phyloP scores from a whole-genome alignment of 2,797 vertebrate genomes.

The Leptoclinus maculatus region DNA sequence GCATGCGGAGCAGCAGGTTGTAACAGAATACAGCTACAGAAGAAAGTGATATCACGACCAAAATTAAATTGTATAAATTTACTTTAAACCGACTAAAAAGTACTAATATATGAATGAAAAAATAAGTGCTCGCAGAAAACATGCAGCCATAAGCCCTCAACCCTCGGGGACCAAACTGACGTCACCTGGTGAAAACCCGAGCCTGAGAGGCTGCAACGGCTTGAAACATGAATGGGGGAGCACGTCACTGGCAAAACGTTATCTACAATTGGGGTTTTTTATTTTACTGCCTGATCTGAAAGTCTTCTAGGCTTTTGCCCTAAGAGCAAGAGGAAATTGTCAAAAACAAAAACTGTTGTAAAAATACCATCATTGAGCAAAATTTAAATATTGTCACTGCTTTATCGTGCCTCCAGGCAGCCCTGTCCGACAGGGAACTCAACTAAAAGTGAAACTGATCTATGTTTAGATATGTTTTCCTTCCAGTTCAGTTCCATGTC shows the following conservation, averaged over 20 bases:
- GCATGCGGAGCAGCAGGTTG: slow-evolving; percentile 1
- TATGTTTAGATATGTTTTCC: background rate
- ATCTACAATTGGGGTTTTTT: background rate
- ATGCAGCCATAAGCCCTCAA: background rate
- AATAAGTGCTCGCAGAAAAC: background rate
- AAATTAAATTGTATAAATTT: slow-evolving; percentile 6
- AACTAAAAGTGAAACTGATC: background rate
- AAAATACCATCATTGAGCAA: background rate
- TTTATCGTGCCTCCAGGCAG: background rate
- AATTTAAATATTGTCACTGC: background rate
- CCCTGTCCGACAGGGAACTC: background rate
- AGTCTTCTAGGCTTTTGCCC: background rate
- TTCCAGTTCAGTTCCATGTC: background rate
- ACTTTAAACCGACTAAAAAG: slow-evolving; percentile 23
- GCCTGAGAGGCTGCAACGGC: background rate
- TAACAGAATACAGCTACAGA: slow-evolving; percentile 16
- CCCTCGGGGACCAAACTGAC: background rate
- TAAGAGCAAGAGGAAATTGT: too few species aligned
- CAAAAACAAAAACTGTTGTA: too few species aligned
- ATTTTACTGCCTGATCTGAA: background rate
- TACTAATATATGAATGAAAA: slow-evolving; percentile 23
- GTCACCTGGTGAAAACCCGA: background rate
- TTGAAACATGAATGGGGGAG: background rate
- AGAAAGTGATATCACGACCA: slow-evolving; percentile 14
- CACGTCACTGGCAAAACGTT: background rate